Conservation (phyloP, 2,113 vertebrate genomes). For the Colinus virginianus region DNA sequence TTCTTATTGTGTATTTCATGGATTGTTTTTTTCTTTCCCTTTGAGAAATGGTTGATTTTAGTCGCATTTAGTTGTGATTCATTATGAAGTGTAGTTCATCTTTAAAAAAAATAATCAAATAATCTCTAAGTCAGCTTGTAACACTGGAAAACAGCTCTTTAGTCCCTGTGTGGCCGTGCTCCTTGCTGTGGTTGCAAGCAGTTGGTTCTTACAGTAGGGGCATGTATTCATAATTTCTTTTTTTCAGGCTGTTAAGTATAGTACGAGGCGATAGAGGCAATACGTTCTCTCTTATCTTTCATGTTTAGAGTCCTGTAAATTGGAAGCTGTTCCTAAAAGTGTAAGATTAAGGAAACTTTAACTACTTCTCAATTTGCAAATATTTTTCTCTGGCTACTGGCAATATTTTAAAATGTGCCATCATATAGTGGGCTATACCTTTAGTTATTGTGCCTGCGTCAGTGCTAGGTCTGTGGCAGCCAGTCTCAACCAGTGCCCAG, state of each 20-base stretch:
- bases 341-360: not conserved
- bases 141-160: not conserved
- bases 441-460: not conserved
- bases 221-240: not conserved
- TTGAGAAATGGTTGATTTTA: not conserved
- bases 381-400: not conserved
- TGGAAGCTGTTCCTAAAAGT: not conserved
- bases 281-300: not conserved
- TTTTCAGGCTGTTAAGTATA: not conserved
- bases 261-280: not conserved
- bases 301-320: not conserved
- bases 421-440: not conserved
- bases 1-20: not conserved
- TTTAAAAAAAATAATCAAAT: not conserved
- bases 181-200: not conserved
- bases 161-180: not conserved
- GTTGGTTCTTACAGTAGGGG: not conserved
- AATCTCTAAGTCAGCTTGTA: not conserved
- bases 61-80: not conserved
- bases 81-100: not conserved
- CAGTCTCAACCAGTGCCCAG: not conserved
- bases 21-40: not conserved
- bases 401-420: not conserved
- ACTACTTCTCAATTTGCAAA: not conserved
- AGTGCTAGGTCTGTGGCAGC: not conserved